phyloP scores from a whole-genome alignment of 2,888 invertebrate genomes.

The Folsomia candida region DNA sequence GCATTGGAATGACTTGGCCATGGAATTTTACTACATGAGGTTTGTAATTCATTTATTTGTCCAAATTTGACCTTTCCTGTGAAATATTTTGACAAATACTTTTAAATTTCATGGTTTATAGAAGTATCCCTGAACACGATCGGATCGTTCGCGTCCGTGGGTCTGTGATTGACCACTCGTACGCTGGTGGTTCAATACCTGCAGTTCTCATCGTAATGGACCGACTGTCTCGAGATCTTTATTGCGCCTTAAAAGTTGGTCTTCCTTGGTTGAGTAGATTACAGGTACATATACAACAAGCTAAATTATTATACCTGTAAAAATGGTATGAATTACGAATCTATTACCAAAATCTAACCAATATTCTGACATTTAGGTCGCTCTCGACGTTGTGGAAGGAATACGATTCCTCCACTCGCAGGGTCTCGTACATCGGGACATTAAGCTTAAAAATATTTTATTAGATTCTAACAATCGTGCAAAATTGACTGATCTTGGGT shows the following conservation, averaged over 20 bases:
- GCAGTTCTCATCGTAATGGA: conserved; percentile 79
- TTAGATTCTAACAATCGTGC: conserved; percentile 71
- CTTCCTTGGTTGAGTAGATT: conserved; percentile 65
- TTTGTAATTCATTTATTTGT: conserved; percentile 51
- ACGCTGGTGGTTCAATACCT: conserved; percentile 67
- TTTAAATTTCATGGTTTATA: too few relatives aligned
- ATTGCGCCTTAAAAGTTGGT: conserved; percentile 70
- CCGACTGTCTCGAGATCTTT: conserved; percentile 71
- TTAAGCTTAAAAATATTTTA: conserved; percentile 85
- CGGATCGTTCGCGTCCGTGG: conserved; percentile 73
- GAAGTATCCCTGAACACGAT: conserved; percentile 69
- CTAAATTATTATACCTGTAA: neutral
- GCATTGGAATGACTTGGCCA: conserved; percentile 84
- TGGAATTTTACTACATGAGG: conserved; percentile 89
- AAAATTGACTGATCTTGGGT: conserved; percentile 81
- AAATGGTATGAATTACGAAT: too few relatives aligned
- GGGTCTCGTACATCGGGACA: conserved; percentile 82
- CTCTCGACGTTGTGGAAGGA: conserved; percentile 80
- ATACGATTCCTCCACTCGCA: conserved; percentile 84
- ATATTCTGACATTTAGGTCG: conserved; percentile 59
- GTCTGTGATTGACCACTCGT: conserved; percentile 75
- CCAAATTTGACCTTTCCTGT: neutral
- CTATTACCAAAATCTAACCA: neutral
- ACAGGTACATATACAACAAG: conserved; percentile 49
- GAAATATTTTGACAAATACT: too few relatives aligned